phyloP scores from a whole-genome alignment of 2,888 invertebrate genomes.

The Mycalesis mineus region DNA sequence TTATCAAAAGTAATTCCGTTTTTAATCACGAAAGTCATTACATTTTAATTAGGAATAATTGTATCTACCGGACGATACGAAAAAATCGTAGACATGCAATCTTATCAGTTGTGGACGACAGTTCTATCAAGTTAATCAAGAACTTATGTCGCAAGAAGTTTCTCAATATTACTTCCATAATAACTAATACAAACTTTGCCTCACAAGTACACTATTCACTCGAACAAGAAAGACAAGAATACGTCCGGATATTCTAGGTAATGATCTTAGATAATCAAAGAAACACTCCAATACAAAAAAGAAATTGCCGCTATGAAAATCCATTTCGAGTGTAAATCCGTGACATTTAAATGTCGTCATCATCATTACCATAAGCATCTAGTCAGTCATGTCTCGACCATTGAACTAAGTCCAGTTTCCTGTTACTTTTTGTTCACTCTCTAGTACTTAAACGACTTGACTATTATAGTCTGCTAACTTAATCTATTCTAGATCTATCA shows the following conservation, averaged over 20 bases:
- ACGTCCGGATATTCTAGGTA: background rate
- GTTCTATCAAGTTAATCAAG: conserved; percentile 13
- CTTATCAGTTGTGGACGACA: conserved; percentile 2
- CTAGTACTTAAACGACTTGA: too few species aligned
- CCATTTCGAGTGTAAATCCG: background rate
- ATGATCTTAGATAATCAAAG: background rate
- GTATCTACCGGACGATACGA: background rate
- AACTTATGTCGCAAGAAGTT: conserved; percentile 8
- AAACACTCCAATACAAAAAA: background rate
- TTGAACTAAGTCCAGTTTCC: conserved; percentile 1
- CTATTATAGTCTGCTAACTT: too few species aligned
- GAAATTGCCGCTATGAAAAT: background rate
- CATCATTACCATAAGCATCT: background rate
- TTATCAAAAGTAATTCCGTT: background rate
- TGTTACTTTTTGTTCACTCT: background rate
- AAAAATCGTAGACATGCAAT: background rate
- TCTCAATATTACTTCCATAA: conserved; percentile 8
- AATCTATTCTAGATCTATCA: too few species aligned
- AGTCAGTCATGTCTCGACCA: background rate
- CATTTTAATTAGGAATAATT: background rate
- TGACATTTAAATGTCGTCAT: background rate
- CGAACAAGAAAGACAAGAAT: background rate
- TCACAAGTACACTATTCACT: background rate
- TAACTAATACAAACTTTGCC: conserved; percentile 5
- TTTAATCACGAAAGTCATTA: background rate